Base-by-base conservation (phyloP, 2,888 invertebrate species). In the Danaus chrysippus region DNA sequence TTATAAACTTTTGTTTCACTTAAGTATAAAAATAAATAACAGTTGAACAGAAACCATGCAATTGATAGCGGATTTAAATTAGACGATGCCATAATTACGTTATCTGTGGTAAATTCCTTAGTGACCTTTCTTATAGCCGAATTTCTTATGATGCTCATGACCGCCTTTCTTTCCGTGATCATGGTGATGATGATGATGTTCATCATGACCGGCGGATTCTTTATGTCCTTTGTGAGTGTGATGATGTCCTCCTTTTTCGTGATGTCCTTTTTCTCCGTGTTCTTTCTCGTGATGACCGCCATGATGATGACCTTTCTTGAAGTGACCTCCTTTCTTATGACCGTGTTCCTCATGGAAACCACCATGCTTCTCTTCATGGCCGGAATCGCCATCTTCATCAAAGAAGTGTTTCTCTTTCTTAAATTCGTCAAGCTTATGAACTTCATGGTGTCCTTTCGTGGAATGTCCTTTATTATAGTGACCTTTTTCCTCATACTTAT, bases 361-460 rank as follows among this genome's bases (percentile, higher is more conserved):
- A 66, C 96, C 96, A 76, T 96, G 95, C 76, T 96, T 95, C 77
- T 95, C 95, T 80, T 96, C 95, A 72, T 95, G 95, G 0, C 94
- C 96, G 53, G 94, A 94, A 74, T 95, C 95, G 71, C 96, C 96
- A 74, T 96, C 94, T 83, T 96, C 96, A 72, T 96, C 96, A 82
- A 94, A 96, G 93, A 95, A 96, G 76, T 96, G 94, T 77, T 96
- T 96, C 75, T 96, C 95, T 82, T 96, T 96, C 79, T 96, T 95
- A 84, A 93, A 96, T 83, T 96, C 96, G 81, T 97, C 96, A 65
- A 95, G 84, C 77, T 97, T 96, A 84, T 97, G 96, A 9, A 96
- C 92, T 79, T 96, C 95, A 78, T 97, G 96, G 70, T 96, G 95
- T 62, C 97, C 96, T 82, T 96, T 95, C 70, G 96, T 96, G 67